phyloP scores from a whole-genome alignment of 2,888 invertebrate genomes.

The Idaea dimidiata region DNA sequence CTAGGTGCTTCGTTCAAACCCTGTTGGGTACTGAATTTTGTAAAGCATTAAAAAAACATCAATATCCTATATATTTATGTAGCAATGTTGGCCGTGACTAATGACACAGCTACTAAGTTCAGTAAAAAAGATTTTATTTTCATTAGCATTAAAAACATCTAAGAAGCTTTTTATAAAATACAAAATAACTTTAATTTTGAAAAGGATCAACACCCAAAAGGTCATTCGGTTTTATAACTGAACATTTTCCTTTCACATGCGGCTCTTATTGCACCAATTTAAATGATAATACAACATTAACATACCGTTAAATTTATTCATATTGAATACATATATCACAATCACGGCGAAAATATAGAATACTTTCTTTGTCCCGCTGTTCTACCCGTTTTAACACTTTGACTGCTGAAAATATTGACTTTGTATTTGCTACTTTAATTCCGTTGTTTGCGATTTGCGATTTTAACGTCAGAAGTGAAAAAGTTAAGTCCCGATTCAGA shows the following conservation, averaged over 20 bases:
- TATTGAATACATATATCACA: conserved; percentile 3
- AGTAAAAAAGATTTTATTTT: background rate
- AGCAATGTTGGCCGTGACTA: too few relatives aligned
- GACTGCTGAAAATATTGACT: too few relatives aligned
- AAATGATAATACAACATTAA: conserved; percentile 12
- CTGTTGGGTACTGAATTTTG: too few relatives aligned
- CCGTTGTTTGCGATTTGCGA: too few relatives aligned
- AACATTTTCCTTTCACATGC: background rate
- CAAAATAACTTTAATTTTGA: background rate
- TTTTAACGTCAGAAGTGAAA: too few relatives aligned
- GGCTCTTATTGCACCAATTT: conserved; percentile 1
- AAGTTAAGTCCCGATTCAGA: too few relatives aligned
- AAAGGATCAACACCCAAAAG: background rate
- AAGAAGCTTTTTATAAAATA: background rate
- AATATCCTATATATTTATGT: too few relatives aligned
- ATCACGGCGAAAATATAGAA: background rate
- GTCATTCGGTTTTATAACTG: background rate
- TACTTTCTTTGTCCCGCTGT: background rate
- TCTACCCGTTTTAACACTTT: background rate
- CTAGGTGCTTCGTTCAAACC: too few relatives aligned
- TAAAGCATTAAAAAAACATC: too few relatives aligned
- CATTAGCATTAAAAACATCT: background rate
- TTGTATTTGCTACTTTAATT: too few relatives aligned
- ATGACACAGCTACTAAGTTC: background rate
- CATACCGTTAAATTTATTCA: conserved; percentile 13